These are phyloP conservation scores for Ciconia nigra DNA, from an alignment of 2,797 vertebrate species.

Conservation along the genomic window DNA sequence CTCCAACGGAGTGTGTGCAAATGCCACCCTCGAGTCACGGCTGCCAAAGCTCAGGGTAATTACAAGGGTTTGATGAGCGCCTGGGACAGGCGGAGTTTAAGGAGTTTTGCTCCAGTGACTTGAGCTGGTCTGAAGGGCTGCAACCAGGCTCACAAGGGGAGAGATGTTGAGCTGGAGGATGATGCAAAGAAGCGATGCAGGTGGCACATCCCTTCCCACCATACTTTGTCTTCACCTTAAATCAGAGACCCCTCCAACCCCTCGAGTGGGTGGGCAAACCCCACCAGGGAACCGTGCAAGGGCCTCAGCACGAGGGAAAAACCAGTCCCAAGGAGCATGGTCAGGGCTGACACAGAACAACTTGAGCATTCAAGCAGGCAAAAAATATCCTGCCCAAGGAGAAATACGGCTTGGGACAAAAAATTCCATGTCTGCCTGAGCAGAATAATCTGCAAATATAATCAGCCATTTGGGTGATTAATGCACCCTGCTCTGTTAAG, in stretches of 20 bases:
- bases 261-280: background rate
- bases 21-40: background rate
- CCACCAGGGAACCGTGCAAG: accelerated
- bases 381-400: background rate
- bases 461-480: background rate
- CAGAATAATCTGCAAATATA: constrained; percentile 13
- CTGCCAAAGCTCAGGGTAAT: background rate
- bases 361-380: background rate
- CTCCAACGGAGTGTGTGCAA: background rate
- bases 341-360: background rate
- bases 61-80: background rate
- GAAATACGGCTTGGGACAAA: background rate
- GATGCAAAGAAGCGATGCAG: accelerated
- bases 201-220: background rate
- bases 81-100: background rate
- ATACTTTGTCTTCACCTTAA: background rate
- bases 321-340: background rate
- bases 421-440: background rate
- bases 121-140: background rate
- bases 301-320: background rate
- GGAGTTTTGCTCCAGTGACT: background rate
- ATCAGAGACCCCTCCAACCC: background rate
- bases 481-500: background rate
- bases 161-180: accelerated
- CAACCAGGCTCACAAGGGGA: accelerated